Evolutionary conservation across 2,797 vertebrate species (phyloP), one percentile per base, ranked within the genome.

Genomic region (Triplophysa yarkandensis): DNA sequence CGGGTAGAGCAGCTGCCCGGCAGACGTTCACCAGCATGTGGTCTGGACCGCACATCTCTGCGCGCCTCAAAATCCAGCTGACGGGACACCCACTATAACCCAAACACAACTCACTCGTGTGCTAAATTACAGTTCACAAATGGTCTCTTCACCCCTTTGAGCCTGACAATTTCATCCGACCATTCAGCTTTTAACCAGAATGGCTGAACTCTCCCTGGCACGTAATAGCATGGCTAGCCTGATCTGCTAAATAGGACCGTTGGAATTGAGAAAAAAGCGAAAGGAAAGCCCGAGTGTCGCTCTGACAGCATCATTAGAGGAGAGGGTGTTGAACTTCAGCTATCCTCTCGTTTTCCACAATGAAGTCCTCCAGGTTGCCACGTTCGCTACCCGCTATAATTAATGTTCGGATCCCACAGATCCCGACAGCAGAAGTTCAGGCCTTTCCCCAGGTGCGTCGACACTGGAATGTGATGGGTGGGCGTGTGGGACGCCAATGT

Each of bases 121-220:
- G 87, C 87, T 90, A 90, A 90, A 92, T 89, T 88, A 88, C 88
- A 85, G 86, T 86, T n/a, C 83, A 83, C 85, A 88, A 89, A 88
- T 82, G 80, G 83, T 85, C 84, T 79, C 76, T 85, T 82, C 84
- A 82, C 58, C 83, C 76, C 82, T 64, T 43, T 41, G 27, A 69
- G 69, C 65, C 61, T 46, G 63, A 66, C 83, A 68, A 77, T 72
- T 85, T 83, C 75, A 83, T 79, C 80, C 68, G n/a, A 68, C 71
- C 75, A 72, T 86, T 83, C 83, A 68, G 83, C 75, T 77, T 83
- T 85, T 74, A 86, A 75, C 19, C 4, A 75, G 68, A 60, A 50
- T 50, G 23, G 72, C 82, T 64, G 70, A 76, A 50, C 78, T 81
- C 78, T 83, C 86, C 78, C 77, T 21, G 50, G 83, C 82, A 78